These are phyloP conservation scores for Rhinella marina DNA, from an alignment of 2,797 vertebrate genomes.

Conservation along the genomic window DNA sequence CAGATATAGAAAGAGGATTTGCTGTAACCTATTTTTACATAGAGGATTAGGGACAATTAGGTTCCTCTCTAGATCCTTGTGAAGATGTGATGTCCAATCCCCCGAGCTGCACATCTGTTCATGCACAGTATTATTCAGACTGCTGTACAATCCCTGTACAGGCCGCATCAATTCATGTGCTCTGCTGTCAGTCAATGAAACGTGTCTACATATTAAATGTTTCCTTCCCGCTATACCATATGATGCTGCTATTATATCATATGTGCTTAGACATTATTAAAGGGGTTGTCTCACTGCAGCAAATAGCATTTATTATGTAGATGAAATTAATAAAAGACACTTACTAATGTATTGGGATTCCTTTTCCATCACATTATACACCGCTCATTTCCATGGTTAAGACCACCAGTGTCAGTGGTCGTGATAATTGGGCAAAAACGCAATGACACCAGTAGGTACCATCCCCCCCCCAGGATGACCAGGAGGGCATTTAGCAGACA, in stretches of 20 bases:
- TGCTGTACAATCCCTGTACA: not conserved
- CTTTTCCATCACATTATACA: no score
- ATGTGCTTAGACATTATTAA: not conserved
- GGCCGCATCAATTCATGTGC: not conserved
- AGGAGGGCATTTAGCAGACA: no score
- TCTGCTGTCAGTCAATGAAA: not conserved
- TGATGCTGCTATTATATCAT: not conserved
- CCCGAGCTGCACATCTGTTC: slow-evolving; percentile 65
- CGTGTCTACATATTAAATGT: not conserved
- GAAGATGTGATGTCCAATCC: slow-evolving; percentile 67
- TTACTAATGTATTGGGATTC: no score
- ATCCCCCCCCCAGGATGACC: no score
- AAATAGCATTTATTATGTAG: no score
- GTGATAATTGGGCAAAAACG: no score
- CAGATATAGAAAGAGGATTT: slow-evolving; percentile 79
- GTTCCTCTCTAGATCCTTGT: slow-evolving; percentile 64
- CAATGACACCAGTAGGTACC: no score
- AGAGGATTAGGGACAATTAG: slow-evolving; percentile 75
- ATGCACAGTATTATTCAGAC: slow-evolving; percentile 12
- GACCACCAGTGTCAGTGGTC: no score
- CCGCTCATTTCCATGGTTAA: no score
- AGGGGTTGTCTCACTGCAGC: not conserved
- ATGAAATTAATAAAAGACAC: no score
- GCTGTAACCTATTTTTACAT: slow-evolving; percentile 74
- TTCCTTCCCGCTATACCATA: not conserved